Base-by-base conservation (phyloP, 2,797 vertebrate species). In the Myotis daubentonii region DNA sequence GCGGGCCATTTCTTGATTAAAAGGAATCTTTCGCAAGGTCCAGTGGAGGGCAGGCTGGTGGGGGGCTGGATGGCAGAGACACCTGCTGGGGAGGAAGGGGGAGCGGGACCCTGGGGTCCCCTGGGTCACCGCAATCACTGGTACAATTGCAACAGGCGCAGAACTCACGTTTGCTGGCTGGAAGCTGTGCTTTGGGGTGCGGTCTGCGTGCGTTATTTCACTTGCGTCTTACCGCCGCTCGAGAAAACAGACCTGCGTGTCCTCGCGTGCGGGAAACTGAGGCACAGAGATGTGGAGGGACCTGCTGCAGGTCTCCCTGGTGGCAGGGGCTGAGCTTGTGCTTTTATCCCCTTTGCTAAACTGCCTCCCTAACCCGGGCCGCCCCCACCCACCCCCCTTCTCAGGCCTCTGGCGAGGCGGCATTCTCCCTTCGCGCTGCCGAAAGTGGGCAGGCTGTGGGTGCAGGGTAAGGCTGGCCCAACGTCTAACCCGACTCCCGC, bases 91-190 rank as follows among this genome's bases (percentile, higher is more conserved):
- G 72, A 74, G 49, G 66, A 51, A 79, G 25, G 57, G 8, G 0
- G 30, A 83, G 87, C 65, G 90, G 68, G 71, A n/a, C 60, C 80
- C 86, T 33, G 57, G 68, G 51, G 89, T 79, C 81, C 88, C 74
- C 9, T 11, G 49, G 83, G 25, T 76, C 25, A 84, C 82, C 90
- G 28, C 87, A 74, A 2, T 89, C 87, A 71, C 83, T 78, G 41
- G 89, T 57, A 62, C 28, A 1, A 66, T 38, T 49, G 91, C 57
- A 70, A 16, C 79, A 81, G 53, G 76, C 78, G 65, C 75, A 87
- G 84, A 81, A 74, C 60, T 93, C 93, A 36, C 80, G 22, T 71
- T 94, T 91, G 95, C 91, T 94, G 78, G 86, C 90, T 72, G 88
- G 93, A 75, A 65, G 94, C 93, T 74, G 78, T 87, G 55, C 93